Evolutionary conservation across 2,888 invertebrate species (phyloP).

Genomic region (Stictocephala bisonia): DNA sequence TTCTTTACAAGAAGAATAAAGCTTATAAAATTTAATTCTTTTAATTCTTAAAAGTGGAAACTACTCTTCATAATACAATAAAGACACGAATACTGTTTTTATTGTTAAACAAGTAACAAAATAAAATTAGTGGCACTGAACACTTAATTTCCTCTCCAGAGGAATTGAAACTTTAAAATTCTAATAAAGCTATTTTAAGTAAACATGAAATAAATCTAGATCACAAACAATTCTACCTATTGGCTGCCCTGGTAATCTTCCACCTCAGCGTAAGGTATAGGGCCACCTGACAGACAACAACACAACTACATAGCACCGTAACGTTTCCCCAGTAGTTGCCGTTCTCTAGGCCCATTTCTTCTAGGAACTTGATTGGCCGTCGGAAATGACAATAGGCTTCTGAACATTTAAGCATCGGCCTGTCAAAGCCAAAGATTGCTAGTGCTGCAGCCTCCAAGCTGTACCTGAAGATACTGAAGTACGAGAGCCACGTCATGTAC

Average conservation of each 20-base stretch:
- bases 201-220: too few species aligned
- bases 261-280: conserved; percentile 28
- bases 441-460: conserved; percentile 90
- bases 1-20: too few species aligned
- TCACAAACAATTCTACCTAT: too few species aligned
- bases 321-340: conserved; percentile 65
- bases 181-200: too few species aligned
- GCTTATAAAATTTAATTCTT: too few species aligned
- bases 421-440: conserved; percentile 87
- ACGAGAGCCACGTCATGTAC: conserved; percentile 89
- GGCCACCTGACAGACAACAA: conserved; percentile 20
- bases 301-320: conserved; percentile 8
- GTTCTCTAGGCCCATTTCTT: conserved; percentile 84
- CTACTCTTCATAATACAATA: too few species aligned
- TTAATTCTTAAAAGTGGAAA: too few species aligned
- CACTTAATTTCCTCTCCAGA: too few species aligned
- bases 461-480: conserved; percentile 89
- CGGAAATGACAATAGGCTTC: conserved; percentile 68
- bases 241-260: conserved; percentile 22
- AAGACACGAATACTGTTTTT: too few species aligned
- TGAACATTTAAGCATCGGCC: conserved; percentile 84
- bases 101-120: too few species aligned
- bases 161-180: too few species aligned
- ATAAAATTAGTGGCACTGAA: too few species aligned
- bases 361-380: conserved; percentile 68